Evolutionary conservation across 1,140 invertebrate genomes (phyloP).

Genomic region (Sitophilus oryzae): DNA sequence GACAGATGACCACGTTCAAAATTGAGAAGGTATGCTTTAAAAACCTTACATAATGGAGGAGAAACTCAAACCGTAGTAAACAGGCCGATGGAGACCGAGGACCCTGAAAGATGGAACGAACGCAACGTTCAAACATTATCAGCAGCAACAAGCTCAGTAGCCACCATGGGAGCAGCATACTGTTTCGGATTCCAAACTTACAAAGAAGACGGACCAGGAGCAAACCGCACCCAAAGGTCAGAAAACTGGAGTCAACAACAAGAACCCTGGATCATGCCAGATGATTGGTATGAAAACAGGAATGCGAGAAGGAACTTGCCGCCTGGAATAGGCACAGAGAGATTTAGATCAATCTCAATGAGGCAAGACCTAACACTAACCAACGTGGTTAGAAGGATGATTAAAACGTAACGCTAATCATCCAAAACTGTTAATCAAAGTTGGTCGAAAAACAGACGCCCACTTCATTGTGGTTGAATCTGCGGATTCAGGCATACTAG

Average conservation of each 20-base stretch:
- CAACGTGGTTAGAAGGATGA: too few species aligned
- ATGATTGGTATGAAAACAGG: too few species aligned
- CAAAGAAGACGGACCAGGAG: slow-evolving; percentile 10
- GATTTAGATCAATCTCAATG: too few species aligned
- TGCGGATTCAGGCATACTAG: too few species aligned
- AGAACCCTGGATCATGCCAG: too few species aligned
- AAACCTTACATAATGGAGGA: slow-evolving; percentile 18
- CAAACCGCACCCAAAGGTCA: slow-evolving; percentile 1
- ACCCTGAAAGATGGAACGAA: slow-evolving; percentile 12
- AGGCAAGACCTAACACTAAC: too few species aligned
- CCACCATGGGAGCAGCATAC: slow-evolving; percentile 25
- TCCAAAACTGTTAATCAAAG: too few species aligned
- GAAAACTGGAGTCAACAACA: slow-evolving; percentile 21
- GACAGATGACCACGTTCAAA: slow-evolving; percentile 22
- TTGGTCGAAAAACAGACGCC: too few species aligned
- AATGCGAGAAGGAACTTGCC: too few species aligned
- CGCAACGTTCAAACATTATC: slow-evolving; percentile 16
- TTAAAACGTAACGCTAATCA: too few species aligned
- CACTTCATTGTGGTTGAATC: too few species aligned
- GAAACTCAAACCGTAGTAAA: slow-evolving; percentile 25
- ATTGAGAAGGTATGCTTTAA: slow-evolving; percentile 28
- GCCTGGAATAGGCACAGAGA: too few species aligned
- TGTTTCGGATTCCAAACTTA: slow-evolving; percentile 19
- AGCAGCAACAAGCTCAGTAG: slow-evolving; percentile 17
- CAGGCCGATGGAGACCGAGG: slow-evolving; percentile 16